Percentiles rank a stretch among this genome's conserved stretches.
phyloP scores from a whole-genome alignment of 2,888 invertebrate species.

The Tholera decimalis region DNA sequence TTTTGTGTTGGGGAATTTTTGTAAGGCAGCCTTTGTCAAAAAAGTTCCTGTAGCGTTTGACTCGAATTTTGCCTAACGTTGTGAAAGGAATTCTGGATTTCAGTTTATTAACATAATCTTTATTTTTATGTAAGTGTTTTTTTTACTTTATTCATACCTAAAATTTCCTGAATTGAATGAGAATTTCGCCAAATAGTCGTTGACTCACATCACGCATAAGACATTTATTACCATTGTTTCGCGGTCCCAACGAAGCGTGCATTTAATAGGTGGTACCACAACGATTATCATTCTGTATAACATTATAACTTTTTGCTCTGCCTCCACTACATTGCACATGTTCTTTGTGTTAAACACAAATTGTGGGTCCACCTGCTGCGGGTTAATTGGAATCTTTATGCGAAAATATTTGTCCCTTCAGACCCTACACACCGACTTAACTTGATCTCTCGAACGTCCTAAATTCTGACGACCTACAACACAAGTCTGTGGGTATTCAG shows the following conservation, averaged over 20 bases:
- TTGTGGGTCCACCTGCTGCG: slow-evolving; percentile 79
- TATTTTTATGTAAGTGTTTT: background rate
- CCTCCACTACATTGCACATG: slow-evolving; percentile 69
- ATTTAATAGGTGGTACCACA: slow-evolving; percentile 50
- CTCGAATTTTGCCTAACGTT: slow-evolving; percentile 13
- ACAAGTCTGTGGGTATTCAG: slow-evolving; percentile 57
- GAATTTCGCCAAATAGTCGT: slow-evolving; percentile 13
- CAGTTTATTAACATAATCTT: background rate
- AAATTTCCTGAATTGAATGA: slow-evolving; percentile 20
- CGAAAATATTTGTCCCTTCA: slow-evolving; percentile 80
- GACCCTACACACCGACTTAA: slow-evolving; percentile 68
- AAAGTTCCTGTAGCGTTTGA: slow-evolving; percentile 35
- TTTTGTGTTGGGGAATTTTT: slow-evolving; percentile 53
- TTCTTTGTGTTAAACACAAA: slow-evolving; percentile 75
- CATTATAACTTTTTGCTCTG: slow-evolving; percentile 72
- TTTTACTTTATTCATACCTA: background rate
- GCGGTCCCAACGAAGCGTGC: slow-evolving; percentile 34
- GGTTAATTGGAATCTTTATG: slow-evolving; percentile 87
- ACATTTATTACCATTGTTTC: slow-evolving; percentile 35
- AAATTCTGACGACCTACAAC: slow-evolving; percentile 48
- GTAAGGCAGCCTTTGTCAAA: slow-evolving; percentile 36
- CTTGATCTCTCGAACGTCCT: slow-evolving; percentile 65
- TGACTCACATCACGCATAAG: slow-evolving; percentile 17
- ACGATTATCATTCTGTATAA: slow-evolving; percentile 66
- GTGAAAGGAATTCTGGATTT: slow-evolving; percentile 9